Evolutionary conservation across 2,888 invertebrate genomes (phyloP), one percentile per base, ranked within the genome.

Genomic region (Azorinus chamasolen): DNA sequence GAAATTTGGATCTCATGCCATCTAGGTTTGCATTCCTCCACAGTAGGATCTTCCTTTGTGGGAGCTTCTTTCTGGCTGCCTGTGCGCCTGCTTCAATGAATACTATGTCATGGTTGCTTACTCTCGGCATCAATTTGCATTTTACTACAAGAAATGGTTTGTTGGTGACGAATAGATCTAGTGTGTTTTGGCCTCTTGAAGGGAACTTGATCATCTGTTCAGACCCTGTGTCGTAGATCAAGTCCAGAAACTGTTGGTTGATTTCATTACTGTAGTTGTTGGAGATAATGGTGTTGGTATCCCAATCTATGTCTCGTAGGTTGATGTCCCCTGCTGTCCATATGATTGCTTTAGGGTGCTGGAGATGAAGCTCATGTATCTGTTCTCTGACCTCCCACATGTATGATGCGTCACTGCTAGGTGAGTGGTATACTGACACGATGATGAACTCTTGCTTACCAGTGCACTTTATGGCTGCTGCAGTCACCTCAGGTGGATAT

Each of bases 1-100:
- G 4, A n/a, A 45, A 24, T 8, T 54, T 14, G 2, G 8, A 0
- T 27, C 41, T 53, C 18, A 68, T 32, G 20, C 24, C 37, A 0
- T 63, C 48, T 18, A 16, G 20, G 20, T 71, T 39, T 32, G 57
- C 53, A 20, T 71, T 55, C 37, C 66, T 65, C 70, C 70, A 71
- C 10, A 62, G 37, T 25, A 25, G 45, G 8, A 55, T 76, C 55
- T 65, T 63, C 18, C 54, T 10, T 27, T 41, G 8, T 14, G 14
- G 41, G 10, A 12, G 41, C 14, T 41, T 41, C 41, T 41, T 41
- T 14, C 41, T 41, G 41, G 41, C 10, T 41, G n/a, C n/a, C n/a
- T n/a, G n/a, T n/a, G n/a, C n/a, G n/a, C n/a, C n/a, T n/a, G n/a
- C 39, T 27, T 62, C 12, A 12, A 43, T 32, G 5, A 54, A 32